Conservation (phyloP, 2,113 vertebrate genomes). For the Pelusios castaneus region DNA sequence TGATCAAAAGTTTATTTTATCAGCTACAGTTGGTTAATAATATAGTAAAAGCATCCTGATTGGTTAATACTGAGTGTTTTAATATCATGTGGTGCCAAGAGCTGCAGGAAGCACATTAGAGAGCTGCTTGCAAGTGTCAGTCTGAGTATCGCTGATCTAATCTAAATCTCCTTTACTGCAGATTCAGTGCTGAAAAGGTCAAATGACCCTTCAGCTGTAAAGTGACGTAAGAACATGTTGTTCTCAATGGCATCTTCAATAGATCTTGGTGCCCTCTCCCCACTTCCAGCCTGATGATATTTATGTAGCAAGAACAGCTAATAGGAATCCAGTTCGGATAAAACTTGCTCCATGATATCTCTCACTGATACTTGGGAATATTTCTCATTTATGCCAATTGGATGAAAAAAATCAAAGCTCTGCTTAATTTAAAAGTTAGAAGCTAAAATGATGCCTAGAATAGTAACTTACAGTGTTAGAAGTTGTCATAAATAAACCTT, state of each 20-base stretch:
- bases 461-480: neutral
- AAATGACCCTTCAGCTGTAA: neutral
- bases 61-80: neutral
- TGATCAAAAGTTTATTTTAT: neutral
- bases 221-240: neutral
- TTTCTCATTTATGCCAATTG: neutral
- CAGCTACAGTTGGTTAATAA: neutral
- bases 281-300: neutral
- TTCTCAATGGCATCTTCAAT: neutral
- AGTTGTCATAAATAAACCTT: neutral
- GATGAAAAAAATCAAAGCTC: neutral
- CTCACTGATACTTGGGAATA: neutral
- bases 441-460: neutral
- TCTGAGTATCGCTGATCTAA: neutral
- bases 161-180: neutral
- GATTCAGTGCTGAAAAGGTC: neutral
- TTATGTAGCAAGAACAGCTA: neutral
- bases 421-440: neutral
- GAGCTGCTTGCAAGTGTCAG: neutral
- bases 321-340: neutral
- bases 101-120: neutral
- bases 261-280: fast-evolving
- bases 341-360: neutral
- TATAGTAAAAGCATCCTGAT: neutral
- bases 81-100: neutral